Percentiles rank a stretch among this genome's conserved stretches.
Evolutionary conservation across 2,888 invertebrate species (phyloP).

Genomic region (Epicampocera succincta): DNA sequence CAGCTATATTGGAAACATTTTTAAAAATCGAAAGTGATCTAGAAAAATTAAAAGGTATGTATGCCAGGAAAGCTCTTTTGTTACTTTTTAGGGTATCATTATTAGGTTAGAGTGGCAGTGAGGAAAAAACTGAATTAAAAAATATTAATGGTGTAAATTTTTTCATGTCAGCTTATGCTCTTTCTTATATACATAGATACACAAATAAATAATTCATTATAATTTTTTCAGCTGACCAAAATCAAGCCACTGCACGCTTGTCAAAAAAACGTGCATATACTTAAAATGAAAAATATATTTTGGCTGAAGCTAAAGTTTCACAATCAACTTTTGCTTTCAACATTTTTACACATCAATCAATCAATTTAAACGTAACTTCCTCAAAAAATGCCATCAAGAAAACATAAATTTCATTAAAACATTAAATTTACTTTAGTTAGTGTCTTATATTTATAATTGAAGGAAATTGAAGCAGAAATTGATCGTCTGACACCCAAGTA

Average conservation of each 20-base stretch:
- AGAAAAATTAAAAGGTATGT: conserved; percentile 26
- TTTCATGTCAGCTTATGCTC: background rate
- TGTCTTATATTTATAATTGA: background rate
- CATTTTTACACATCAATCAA: background rate
- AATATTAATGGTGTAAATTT: background rate
- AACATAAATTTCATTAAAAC: too few species aligned
- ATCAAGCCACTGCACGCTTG: conserved; percentile 17
- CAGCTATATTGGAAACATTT: conserved; percentile 1
- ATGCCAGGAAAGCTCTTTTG: conserved; percentile 9
- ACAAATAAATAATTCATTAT: conserved; percentile 18
- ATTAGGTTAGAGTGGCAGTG: conserved; percentile 1
- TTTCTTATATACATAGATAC: background rate
- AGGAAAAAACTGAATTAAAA: too few species aligned
- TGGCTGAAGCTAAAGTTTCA: conserved; percentile 14
- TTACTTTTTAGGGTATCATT: background rate
- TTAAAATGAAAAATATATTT: conserved; percentile 3
- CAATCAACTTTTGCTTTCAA: conserved; percentile 16
- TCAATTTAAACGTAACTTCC: conserved; percentile 7
- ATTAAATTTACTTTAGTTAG: conserved; percentile 4
- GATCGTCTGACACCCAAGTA: conserved; percentile 7
- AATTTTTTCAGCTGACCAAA: conserved; percentile 38
- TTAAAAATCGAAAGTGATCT: conserved; percentile 8
- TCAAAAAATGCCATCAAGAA: too few species aligned
- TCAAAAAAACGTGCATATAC: conserved; percentile 21
- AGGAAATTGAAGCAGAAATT: conserved; percentile 1